Percentiles rank a stretch among this genome's conserved stretches.
Conservation (phyloP, 2,113 vertebrate species). For the Passer domesticus region DNA sequence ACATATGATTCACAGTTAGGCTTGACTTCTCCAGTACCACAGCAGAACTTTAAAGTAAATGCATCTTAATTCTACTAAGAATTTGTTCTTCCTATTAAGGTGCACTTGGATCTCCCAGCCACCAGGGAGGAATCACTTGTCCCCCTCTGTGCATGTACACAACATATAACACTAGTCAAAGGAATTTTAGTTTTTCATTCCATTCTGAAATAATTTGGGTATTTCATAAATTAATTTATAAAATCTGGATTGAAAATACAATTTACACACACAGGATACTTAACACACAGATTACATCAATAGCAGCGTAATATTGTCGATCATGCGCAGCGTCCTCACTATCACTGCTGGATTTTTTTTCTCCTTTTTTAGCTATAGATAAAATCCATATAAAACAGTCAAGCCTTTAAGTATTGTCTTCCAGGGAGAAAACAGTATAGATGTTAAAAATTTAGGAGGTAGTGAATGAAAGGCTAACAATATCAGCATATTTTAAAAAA, state of each 20-base stretch:
- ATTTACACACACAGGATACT: conserved; percentile 30
- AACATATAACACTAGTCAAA: conserved; percentile 41
- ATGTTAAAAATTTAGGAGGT: conserved; percentile 76
- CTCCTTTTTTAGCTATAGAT: conserved; percentile 54
- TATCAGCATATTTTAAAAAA: conserved; percentile 61
- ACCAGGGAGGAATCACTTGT: neutral
- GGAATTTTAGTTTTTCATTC: conserved; percentile 33
- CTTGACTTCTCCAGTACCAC: conserved; percentile 68
- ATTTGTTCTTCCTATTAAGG: conserved; percentile 64
- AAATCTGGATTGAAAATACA: conserved; percentile 57
- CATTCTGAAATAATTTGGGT: conserved; percentile 41
- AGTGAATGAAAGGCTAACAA: conserved; percentile 75
- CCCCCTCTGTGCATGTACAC: neutral
- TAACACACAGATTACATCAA: conserved; percentile 41
- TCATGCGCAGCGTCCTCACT: conserved; percentile 43
- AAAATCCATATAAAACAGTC: conserved; percentile 69
- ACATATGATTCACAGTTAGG: conserved; percentile 77
- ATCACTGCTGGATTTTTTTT: neutral
- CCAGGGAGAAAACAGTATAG: conserved; percentile 52
- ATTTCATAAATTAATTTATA: conserved; percentile 62
- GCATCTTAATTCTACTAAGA: conserved; percentile 44
- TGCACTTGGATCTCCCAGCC: conserved; percentile 55
- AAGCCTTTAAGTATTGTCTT: conserved; percentile 73
- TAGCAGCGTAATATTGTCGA: conserved; percentile 65
- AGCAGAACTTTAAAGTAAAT: conserved; percentile 48